Conservation (phyloP, 2,888 invertebrate genomes). For the Drosophila engyochracea region DNA sequence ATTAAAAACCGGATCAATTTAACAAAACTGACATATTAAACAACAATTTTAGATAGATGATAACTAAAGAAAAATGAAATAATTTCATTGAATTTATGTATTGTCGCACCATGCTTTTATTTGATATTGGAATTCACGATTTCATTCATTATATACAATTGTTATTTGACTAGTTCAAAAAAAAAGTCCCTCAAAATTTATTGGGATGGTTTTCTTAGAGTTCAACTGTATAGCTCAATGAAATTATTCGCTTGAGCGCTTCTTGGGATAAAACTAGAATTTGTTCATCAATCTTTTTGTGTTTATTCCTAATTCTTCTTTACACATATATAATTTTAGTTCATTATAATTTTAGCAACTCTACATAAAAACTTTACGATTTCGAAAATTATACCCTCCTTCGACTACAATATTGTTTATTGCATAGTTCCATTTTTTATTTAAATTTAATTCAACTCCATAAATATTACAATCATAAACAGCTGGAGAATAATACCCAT, state of each 20-base stretch:
- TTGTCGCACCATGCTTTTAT: neutral
- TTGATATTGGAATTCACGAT: neutral
- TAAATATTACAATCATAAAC: neutral
- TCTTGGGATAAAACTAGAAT: neutral
- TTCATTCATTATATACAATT: neutral
- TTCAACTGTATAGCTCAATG: neutral
- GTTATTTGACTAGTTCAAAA: neutral
- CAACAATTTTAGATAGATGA: neutral
- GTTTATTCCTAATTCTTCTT: neutral
- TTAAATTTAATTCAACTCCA: neutral
- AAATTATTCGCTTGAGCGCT: neutral
- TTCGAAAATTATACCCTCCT: neutral
- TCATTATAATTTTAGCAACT: neutral
- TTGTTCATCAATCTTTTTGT: neutral
- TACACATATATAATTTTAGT: neutral
- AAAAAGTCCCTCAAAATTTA: neutral
- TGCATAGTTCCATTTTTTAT: neutral
- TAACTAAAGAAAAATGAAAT: neutral
- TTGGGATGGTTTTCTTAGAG: neutral
- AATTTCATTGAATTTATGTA: neutral
- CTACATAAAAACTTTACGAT: neutral
- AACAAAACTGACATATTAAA: neutral
- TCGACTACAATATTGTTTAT: neutral
- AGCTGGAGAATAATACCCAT: neutral
- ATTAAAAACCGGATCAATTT: constrained; percentile 14